Evolutionary conservation across 2,797 vertebrate species (phyloP).

Genomic region (Paratrypauchen microcephalus): DNA sequence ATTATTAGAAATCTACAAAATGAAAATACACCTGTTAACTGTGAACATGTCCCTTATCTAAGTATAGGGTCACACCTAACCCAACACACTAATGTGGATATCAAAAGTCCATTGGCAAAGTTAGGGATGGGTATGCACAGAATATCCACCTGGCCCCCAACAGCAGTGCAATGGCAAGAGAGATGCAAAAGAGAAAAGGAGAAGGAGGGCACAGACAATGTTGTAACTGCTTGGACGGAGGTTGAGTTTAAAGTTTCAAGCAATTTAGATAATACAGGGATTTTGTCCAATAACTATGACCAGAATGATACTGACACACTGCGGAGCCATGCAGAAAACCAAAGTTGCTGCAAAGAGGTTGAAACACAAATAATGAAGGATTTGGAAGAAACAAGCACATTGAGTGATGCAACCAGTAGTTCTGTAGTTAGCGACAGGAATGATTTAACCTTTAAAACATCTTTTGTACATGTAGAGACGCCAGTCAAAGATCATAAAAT

Average conservation of each 20-base stretch:
- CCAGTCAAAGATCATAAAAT: neutral
- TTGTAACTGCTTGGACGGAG: conserved; percentile 30
- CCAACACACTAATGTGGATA: conserved; percentile 10
- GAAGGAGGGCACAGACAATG: conserved; percentile 27
- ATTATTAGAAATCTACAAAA: neutral
- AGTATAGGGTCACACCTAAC: conserved; percentile 62
- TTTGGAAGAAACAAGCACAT: neutral
- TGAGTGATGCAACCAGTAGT: too few species aligned
- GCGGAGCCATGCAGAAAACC: neutral
- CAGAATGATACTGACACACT: conserved; percentile 2
- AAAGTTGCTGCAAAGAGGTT: neutral
- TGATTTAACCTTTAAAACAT: neutral
- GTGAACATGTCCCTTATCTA: conserved; percentile 65
- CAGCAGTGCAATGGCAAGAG: conserved; percentile 68
- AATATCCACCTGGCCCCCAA: conserved; percentile 73
- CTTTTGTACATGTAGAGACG: neutral
- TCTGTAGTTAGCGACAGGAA: neutral
- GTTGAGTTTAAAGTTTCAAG: neutral
- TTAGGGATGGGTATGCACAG: conserved; percentile 45
- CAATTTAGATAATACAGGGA: conserved; percentile 15
- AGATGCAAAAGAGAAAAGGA: conserved; percentile 39
- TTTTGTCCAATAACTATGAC: neutral
- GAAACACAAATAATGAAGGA: neutral
- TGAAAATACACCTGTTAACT: conserved; percentile 10
- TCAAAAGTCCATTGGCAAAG: conserved; percentile 10